Percentiles rank a stretch among this genome's conserved stretches.
Evolutionary conservation across 2,113 vertebrate species (phyloP).

Genomic region (Tinamus guttatus): DNA sequence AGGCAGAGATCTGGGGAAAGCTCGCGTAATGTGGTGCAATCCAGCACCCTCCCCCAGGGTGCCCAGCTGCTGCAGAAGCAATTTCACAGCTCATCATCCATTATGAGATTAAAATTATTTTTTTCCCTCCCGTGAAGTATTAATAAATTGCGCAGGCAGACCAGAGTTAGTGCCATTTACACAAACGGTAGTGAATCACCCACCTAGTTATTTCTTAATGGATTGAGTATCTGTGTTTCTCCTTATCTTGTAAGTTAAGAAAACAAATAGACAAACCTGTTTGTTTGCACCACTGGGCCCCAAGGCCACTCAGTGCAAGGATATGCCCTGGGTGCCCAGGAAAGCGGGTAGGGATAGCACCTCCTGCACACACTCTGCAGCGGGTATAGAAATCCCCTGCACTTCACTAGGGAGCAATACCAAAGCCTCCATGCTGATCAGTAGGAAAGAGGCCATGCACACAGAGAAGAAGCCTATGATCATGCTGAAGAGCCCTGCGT

Average conservation of each 20-base stretch:
- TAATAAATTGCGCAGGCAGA: constrained; percentile 71
- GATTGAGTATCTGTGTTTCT: constrained; percentile 54
- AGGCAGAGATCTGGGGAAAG: constrained; percentile 54
- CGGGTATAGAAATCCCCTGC: constrained; percentile 1
- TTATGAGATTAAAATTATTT: constrained; percentile 72
- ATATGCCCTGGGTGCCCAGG: background rate
- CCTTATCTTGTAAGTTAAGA: constrained; percentile 59
- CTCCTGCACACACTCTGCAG: background rate
- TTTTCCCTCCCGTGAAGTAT: constrained; percentile 68
- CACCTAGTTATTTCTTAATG: constrained; percentile 73
- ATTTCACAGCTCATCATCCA: constrained; percentile 75
- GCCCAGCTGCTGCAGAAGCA: constrained; percentile 69
- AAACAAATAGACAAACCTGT: constrained; percentile 55
- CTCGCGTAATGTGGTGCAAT: constrained; percentile 69
- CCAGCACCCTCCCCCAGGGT: constrained; percentile 74
- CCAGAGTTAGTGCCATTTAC: constrained; percentile 62
- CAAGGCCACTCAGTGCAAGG: background rate
- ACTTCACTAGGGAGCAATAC: background rate
- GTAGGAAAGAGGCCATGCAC: background rate
- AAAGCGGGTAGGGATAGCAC: constrained; percentile 15
- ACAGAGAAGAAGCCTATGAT: background rate
- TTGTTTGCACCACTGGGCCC: constrained; percentile 43
- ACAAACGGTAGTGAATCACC: constrained; percentile 69
- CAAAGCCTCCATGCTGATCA: background rate
- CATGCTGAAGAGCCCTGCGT: background rate